Conservation (phyloP, 2,888 invertebrate genomes). For the Baccha elongata region DNA sequence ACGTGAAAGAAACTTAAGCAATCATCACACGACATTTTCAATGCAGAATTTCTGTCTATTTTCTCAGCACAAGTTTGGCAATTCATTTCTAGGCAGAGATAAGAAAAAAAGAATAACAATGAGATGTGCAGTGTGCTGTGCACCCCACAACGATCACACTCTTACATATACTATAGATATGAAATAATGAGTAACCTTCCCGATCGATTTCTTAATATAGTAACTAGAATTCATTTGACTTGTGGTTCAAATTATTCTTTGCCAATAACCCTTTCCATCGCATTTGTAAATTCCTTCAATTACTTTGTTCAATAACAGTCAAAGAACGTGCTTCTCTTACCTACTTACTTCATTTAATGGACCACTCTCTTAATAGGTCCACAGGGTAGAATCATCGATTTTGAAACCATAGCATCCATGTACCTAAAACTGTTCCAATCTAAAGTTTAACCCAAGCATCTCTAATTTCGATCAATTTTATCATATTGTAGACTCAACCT, state of each 20-base stretch:
- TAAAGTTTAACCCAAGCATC: constrained; percentile 54
- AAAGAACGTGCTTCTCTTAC: constrained; percentile 8
- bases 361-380: constrained; percentile 22
- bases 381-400: constrained; percentile 3
- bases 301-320: constrained; percentile 18
- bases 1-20: background rate
- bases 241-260: background rate
- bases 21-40: background rate
- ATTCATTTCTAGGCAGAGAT: too few relatives aligned
- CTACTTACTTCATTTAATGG: background rate
- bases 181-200: too few relatives aligned
- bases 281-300: background rate
- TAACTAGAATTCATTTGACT: background rate
- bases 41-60: background rate
- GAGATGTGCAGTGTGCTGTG: too few relatives aligned
- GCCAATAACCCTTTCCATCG: background rate
- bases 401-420: constrained; percentile 18
- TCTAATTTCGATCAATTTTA: constrained; percentile 61
- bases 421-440: constrained; percentile 50
- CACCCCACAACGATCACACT: too few relatives aligned
- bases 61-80: constrained; percentile 5
- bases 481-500: background rate
- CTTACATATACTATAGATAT: too few relatives aligned
- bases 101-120: too few relatives aligned
- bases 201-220: too few relatives aligned